Conservation (phyloP, 2,888 invertebrate genomes). For the Pseudococcus longispinus region DNA sequence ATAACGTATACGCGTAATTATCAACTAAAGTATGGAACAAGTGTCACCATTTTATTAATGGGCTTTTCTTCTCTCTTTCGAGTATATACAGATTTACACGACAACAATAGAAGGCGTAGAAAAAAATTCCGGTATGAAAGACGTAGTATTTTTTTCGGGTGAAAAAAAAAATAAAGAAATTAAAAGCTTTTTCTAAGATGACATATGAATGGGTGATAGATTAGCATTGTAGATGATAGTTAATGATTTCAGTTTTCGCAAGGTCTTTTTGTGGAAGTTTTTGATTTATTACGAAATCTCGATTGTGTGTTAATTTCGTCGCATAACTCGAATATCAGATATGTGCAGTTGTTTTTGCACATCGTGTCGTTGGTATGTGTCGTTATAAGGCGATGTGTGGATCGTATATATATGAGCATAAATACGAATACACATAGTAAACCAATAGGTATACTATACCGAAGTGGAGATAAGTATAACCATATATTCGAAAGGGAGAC, state of each 20-base stretch:
- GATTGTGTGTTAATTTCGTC: constrained; percentile 8
- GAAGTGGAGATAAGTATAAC: not conserved
- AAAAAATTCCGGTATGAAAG: constrained; percentile 1
- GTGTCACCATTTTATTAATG: constrained; percentile 45
- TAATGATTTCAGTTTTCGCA: constrained; percentile 39
- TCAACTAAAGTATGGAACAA: constrained; percentile 15
- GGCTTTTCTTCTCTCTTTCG: constrained; percentile 7
- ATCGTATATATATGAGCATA: not conserved
- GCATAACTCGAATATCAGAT: constrained; percentile 14
- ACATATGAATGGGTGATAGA: constrained; percentile 41
- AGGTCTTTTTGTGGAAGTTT: constrained; percentile 21
- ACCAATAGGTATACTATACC: not conserved
- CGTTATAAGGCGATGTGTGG: not conserved
- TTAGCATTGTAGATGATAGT: constrained; percentile 39
- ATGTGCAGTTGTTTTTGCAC: not conserved
- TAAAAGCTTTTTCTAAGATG: constrained; percentile 23
- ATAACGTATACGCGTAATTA: not conserved
- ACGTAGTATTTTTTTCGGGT: not conserved
- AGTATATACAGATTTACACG: not conserved
- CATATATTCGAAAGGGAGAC: not conserved
- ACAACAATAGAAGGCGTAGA: constrained; percentile 24
- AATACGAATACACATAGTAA: not conserved
- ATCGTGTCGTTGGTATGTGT: not conserved
- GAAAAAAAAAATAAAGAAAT: not conserved
- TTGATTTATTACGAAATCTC: constrained; percentile 24